Evolutionary conservation across 2,888 invertebrate species (phyloP), one percentile per base, ranked within the genome.

Genomic region (Oxyteleia sp.): DNA sequence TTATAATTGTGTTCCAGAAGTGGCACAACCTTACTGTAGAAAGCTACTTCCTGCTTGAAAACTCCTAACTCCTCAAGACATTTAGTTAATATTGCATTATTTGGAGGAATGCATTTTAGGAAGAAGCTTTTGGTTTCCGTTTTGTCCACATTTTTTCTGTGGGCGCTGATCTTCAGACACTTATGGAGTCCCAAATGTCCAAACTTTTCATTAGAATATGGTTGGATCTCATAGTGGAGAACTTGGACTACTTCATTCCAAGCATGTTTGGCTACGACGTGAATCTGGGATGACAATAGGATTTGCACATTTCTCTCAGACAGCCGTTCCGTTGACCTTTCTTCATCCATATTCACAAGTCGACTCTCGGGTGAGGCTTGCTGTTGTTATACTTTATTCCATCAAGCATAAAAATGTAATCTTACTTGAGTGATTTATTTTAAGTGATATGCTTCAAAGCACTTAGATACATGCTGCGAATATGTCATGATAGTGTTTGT

Each of bases 101-200:
- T 94, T 72, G 92, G 92, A 0, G 96, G 96, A 64, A 95, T 92
- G 5, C 94, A 94, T 90, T 96, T 96, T 0, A 95, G 92, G 87
- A 96, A 96, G 80, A 95, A 94, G 16, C 89, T 89, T 0, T 93
- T 43, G 0, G 23, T 81, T 13, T 87, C 59, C 0, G 23, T 43
- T 1, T 69, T 76, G 0, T 49, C 13, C 7, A 29, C 35, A 5
- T 20, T 53, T 26, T 69, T 83, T 0, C 47, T 82, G 11, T 75
- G 61, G 0, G 81, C 61, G 1, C 75, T 84, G 4, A 92, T 85
- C 4, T 45, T 63, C 0, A 92, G 78, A 13, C 84, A 86, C 7
- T 85, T 79, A 71, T 92, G 90, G 2, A 89, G 86, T 3, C 91
- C 90, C 0, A 92, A 87, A 55, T 86, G 89, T 16, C 92, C 93